Evolutionary conservation across 1,140 invertebrate genomes (phyloP), one percentile per base, ranked within the genome.

Genomic region (Drosophila sproati): DNA sequence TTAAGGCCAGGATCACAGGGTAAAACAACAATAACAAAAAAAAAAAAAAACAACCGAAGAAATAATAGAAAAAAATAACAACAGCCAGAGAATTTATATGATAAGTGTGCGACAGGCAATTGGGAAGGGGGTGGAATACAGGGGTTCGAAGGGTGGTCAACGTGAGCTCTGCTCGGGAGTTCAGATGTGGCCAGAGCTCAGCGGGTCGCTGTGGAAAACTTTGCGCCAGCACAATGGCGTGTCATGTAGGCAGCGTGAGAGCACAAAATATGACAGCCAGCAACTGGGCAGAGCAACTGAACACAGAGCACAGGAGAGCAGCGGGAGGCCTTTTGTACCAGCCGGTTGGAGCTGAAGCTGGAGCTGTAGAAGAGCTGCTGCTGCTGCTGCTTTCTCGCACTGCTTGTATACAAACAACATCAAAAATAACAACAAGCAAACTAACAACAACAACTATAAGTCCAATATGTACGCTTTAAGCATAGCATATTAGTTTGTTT

Each of bases 401-500:
- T 51, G 57, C 55, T 39, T 51, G 70, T 67, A 56, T 64, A 90
- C 81, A 89, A 89, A 89, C 85, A 89, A 90, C 80, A 90, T 90
- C 78, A 89, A 89, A 90, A 89, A 89, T 89, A 89, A 89, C 86
- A 89, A 81, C 81, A 85, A 68, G 71, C 81, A 81, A 85, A 64
- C 41, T 54, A 73, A 66, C 60, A 70, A 69, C 35, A 57, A 41
- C 75, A 89, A 90, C 85, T 78, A 74, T 90, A 90, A 83, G 85
- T 90, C 85, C 80, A 89, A 89, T 89, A 89, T 89, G 86, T 89
- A 89, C 85, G 85, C 85, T 89, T 89, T 90, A 89, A 89, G 85
- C 85, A 89, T 89, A 89, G 81, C 85, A 89, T 89, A 89, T 89
- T 89, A 89, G 85, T 89, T 88, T 88, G 83, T 80, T 89, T 73